Base-by-base conservation (phyloP, 1,140 invertebrate genomes). In the Drosophila orena region DNA sequence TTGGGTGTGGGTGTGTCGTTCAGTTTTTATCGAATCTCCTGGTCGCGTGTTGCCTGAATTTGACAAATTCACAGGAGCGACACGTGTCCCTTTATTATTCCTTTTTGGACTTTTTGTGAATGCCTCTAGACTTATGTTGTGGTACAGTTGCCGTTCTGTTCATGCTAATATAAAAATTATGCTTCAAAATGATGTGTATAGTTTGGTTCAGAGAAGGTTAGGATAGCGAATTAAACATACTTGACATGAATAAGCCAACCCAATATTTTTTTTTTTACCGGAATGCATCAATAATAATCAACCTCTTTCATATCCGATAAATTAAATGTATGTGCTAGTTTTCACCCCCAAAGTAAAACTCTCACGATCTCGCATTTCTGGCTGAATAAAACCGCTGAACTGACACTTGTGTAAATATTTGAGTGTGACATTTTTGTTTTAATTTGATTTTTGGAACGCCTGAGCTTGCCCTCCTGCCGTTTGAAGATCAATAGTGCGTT, bases 381-480 rank as follows among this genome's bases (percentile, higher is more conserved):
- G n/a, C 15, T 27, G 47, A 37, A 37, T 12, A 38, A n/a, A 37
- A 27, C 14, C 10, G 14, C 37, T 24, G 22, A 38, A 35, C 43
- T n/a, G 68, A 14, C 64, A 70, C 68, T 53, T 68, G 61, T 43
- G 40, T 38, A 68, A 86, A 86, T 78, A 85, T 74, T 75, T 65
- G 56, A 10, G 44, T 68, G 52, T 81, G 74, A 78, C 74, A 75
- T 75, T 81, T 81, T 46, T 58, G 65, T 27, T 47, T 69, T 59
- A 81, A 86, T 64, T 78, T 77, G 72, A 73, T 79, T 76, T 72
- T 74, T 64, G 42, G 62, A 71, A 59, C 58, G 44, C 70, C 53
- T 58, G 54, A 72, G 62, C 44, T 20, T 53, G 75, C 69, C 64
- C 70, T 53, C 24, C 49, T 56, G 59, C 44, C 22, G 17, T 30